Evolutionary conservation across 2,113 vertebrate genomes (phyloP).

Genomic region (Oxyura jamaicensis): DNA sequence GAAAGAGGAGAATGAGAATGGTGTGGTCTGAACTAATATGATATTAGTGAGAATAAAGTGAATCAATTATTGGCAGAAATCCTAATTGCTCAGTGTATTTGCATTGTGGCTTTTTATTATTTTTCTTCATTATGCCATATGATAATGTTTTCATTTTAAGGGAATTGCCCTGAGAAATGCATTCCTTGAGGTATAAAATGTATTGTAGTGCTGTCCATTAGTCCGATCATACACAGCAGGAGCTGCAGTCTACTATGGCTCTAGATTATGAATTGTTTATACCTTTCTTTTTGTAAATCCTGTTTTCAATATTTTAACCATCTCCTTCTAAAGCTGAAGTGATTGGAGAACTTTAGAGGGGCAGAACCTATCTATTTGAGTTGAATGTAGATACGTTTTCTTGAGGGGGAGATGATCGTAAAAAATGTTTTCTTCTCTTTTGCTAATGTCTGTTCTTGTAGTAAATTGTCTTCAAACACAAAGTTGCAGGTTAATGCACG

Average conservation of each 20-base stretch:
- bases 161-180: not conserved
- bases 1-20: not conserved
- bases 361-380: not conserved
- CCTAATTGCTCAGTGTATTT: not conserved
- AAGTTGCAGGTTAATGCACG: not conserved
- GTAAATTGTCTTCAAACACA: not conserved
- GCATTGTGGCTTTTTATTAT: not conserved
- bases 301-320: not conserved
- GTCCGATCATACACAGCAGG: not conserved
- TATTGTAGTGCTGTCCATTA: not conserved
- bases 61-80: not conserved
- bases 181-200: not conserved
- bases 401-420: accelerated
- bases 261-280: not conserved
- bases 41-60: not conserved
- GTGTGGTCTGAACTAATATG: not conserved
- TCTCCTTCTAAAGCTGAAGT: not conserved
- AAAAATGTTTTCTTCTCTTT: not conserved
- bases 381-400: no score
- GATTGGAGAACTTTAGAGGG: not conserved
- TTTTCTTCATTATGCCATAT: not conserved
- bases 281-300: not conserved
- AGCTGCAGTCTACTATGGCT: not conserved
- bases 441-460: not conserved
- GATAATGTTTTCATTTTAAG: not conserved